Conservation (phyloP, 1,140 invertebrate genomes). For the Heliconius melpomene region DNA sequence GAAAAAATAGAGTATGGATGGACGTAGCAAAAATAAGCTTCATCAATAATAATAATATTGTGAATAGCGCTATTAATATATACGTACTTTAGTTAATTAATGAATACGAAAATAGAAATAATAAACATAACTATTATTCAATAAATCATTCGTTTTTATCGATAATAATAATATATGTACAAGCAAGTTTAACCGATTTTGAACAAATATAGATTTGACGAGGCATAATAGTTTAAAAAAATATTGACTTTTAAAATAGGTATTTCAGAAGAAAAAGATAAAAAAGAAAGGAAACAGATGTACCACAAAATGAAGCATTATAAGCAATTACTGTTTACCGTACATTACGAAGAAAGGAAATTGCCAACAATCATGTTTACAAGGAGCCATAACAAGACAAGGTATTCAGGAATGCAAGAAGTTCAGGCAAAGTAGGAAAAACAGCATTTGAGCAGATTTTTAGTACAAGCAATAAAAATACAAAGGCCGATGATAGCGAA, state of each 20-base stretch:
- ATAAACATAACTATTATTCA: no score
- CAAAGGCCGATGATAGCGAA: not conserved
- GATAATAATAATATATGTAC: no score
- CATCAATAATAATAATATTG: not conserved
- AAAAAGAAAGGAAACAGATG: not conserved
- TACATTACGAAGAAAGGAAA: slow-evolving; percentile 36
- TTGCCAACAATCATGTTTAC: slow-evolving; percentile 39
- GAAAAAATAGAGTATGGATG: not conserved
- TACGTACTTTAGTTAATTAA: not conserved
- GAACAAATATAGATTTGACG: no score
- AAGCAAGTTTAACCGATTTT: no score
- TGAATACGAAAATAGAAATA: not conserved
- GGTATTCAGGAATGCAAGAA: slow-evolving; percentile 35
- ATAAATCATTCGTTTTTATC: no score
- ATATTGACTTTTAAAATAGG: no score
- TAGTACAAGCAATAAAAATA: slow-evolving; percentile 22
- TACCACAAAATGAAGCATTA: not conserved
- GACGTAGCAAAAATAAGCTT: not conserved
- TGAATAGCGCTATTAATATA: not conserved
- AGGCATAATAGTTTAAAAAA: no score
- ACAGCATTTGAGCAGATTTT: not conserved
- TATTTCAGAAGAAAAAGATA: no score
- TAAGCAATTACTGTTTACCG: slow-evolving; percentile 33
- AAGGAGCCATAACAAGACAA: slow-evolving; percentile 37
- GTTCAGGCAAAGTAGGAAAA: slow-evolving; percentile 29